phyloP scores from a whole-genome alignment of 2,888 invertebrate genomes.

The Parasteatoda lunata region DNA sequence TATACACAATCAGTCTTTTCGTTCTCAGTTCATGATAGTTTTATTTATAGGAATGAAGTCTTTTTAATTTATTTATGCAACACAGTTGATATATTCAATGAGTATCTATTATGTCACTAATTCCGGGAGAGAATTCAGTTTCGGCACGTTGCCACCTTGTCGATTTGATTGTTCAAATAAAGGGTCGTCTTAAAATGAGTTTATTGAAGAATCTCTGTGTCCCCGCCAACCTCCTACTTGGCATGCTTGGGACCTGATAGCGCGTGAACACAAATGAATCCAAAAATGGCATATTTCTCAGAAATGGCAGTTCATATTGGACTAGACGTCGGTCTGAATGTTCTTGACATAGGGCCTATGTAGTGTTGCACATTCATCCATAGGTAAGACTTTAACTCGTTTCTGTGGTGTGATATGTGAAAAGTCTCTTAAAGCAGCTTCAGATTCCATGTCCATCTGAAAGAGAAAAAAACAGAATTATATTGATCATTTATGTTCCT shows the following conservation, averaged over 20 bases:
- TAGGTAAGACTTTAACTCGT: conserved; percentile 59
- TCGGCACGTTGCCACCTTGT: no score
- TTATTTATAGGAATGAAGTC: neutral
- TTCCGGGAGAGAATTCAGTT: no score
- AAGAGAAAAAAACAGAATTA: neutral
- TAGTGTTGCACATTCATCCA: conserved; percentile 49
- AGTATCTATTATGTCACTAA: no score
- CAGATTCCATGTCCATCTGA: conserved; percentile 59
- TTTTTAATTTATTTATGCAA: no score
- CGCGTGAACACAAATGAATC: neutral
- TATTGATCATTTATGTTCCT: no score
- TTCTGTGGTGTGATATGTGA: conserved; percentile 68
- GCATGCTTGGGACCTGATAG: neutral
- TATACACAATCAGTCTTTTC: conserved; percentile 44
- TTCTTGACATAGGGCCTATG: conserved; percentile 64
- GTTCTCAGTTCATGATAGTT: neutral
- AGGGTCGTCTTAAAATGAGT: no score
- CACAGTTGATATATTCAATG: no score
- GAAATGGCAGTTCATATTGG: neutral
- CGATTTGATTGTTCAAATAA: no score
- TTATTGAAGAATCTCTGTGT: no score
- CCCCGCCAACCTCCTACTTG: no score
- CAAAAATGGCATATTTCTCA: neutral
- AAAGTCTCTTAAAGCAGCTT: conserved; percentile 59
- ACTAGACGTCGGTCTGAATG: conserved; percentile 63